A percentile compares a stretch with the other conserved stretches of the same genome.
Conservation (phyloP, 2,113 vertebrate genomes). For the Planiliza haematocheilus region DNA sequence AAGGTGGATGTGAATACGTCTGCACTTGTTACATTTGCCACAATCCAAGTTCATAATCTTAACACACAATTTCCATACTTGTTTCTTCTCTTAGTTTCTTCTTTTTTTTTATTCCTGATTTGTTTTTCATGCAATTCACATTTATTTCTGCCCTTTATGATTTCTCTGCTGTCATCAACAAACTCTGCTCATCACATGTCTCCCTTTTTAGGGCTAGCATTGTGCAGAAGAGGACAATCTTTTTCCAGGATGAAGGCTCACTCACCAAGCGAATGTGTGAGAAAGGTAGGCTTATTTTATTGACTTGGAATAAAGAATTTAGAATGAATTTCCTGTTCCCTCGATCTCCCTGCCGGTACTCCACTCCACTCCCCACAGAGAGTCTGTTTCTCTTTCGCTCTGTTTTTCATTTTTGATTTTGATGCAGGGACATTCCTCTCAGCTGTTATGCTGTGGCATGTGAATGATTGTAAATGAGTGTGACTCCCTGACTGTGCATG, state of each 20-base stretch:
- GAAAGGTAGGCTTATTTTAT: slow-evolving; percentile 87
- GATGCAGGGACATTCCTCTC: slow-evolving; percentile 34
- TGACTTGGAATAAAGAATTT: slow-evolving; percentile 25
- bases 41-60: not conserved
- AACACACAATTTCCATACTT: not conserved
- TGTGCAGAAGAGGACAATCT: slow-evolving; percentile 97
- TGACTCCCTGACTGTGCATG: slow-evolving; percentile 48
- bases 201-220: slow-evolving; percentile 90
- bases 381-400: slow-evolving; percentile 22
- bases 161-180: not conserved
- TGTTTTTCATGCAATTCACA: not conserved
- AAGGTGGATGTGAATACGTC: slow-evolving; percentile 36
- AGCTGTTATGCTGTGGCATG: slow-evolving; percentile 38
- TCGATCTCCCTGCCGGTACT: slow-evolving; percentile 18
- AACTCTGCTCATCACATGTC: slow-evolving; percentile 14
- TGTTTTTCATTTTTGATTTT: slow-evolving; percentile 35
- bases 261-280: slow-evolving; percentile 97
- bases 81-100: slow-evolving; percentile 2
- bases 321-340: slow-evolving; percentile 25
- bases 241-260: slow-evolving; percentile 97
- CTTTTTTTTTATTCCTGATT: not conserved
- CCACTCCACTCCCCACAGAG: slow-evolving; percentile 17
- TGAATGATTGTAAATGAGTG: slow-evolving; percentile 57
- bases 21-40: slow-evolving; percentile 36
- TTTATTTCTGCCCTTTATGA: not conserved